phyloP scores from a whole-genome alignment of 2,113 vertebrate species.

The Phalacrocorax pelagicus region DNA sequence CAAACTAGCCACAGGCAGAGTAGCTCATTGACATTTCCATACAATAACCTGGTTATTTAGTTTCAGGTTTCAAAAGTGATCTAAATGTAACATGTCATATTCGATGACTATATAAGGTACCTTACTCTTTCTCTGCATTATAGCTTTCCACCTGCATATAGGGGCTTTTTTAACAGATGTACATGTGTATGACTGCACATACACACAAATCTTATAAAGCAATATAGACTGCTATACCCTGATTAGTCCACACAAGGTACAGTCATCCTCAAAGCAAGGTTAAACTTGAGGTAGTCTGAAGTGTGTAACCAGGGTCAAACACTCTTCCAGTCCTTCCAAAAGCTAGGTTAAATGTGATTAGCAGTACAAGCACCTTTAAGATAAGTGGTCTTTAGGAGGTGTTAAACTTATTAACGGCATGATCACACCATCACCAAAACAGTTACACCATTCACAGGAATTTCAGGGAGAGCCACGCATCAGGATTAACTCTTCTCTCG shows the following conservation, averaged over 20 bases:
- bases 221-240: no score
- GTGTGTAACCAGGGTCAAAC: not conserved
- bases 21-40: not conserved
- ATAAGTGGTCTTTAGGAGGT: not conserved
- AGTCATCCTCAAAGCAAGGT: not conserved
- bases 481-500: rapidly evolving
- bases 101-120: not conserved
- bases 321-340: not conserved
- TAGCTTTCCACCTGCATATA: not conserved
- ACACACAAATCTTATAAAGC: not conserved
- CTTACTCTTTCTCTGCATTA: not conserved
- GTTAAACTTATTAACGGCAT: not conserved
- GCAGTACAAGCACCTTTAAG: not conserved
- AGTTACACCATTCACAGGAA: not conserved
- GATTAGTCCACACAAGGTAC: not conserved
- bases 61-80: slow-evolving; percentile 3
- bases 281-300: not conserved
- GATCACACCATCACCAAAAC: not conserved
- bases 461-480: not conserved
- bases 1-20: not conserved
- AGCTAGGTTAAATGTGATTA: not conserved
- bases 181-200: not conserved
- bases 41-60: not conserved
- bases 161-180: not conserved
- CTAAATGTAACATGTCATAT: not conserved